Conservation (phyloP, 2,113 vertebrate genomes). For the Tachysurus fulvidraco region DNA sequence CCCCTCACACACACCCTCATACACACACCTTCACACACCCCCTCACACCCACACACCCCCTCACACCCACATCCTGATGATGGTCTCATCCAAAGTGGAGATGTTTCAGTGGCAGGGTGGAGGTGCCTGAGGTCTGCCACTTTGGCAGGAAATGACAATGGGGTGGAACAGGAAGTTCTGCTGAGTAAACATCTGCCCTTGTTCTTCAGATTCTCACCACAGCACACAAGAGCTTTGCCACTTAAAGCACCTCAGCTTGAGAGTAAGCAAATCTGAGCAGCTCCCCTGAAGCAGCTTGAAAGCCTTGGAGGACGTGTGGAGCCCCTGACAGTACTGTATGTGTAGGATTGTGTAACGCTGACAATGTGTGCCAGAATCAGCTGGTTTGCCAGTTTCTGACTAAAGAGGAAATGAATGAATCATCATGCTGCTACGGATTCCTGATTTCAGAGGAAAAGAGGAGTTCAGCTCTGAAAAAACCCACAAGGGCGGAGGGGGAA, state of each 20-base stretch:
- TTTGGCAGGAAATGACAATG: slow-evolving; percentile 10
- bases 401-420: slow-evolving; percentile 8
- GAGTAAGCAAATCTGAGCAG: background rate
- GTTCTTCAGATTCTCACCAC: background rate
- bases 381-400: background rate
- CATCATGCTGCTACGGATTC: background rate
- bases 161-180: background rate
- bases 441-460: background rate
- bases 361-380: background rate
- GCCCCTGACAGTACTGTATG: too few relatives aligned
- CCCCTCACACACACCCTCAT: too few relatives aligned
- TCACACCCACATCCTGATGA: background rate
- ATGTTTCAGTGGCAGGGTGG: background rate
- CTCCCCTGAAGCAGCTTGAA: background rate
- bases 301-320: background rate
- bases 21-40: too few relatives aligned
- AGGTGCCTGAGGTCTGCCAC: background rate
- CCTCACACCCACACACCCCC: background rate
- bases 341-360: background rate
- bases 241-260: background rate
- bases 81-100: background rate
- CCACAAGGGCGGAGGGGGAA: background rate
- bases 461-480: background rate
- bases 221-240: background rate
- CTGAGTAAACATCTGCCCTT: background rate